Percentiles rank a stretch among this genome's conserved stretches.
phyloP scores from a whole-genome alignment of 2,888 invertebrate species.

The Trilocha varians region DNA sequence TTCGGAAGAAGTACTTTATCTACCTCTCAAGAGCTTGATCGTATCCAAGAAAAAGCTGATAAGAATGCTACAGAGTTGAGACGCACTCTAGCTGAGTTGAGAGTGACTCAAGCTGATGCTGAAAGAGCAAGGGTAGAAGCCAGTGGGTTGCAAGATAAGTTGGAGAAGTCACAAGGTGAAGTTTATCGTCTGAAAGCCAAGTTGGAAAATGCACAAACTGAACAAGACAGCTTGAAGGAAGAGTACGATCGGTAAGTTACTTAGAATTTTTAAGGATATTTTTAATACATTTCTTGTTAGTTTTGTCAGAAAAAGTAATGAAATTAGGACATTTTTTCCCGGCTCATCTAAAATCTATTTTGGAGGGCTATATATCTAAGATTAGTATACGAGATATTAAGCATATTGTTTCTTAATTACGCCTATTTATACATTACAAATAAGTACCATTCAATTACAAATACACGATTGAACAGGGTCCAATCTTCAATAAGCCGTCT shows the following conservation, averaged over 20 bases:
- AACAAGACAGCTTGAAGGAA: conserved; percentile 93
- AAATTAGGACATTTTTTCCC: too few species aligned
- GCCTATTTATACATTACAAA: too few species aligned
- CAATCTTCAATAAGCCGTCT: conserved; percentile 88
- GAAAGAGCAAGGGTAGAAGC: conserved; percentile 89
- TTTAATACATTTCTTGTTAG: too few species aligned
- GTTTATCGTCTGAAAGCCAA: conserved; percentile 95
- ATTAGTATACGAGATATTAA: too few species aligned
- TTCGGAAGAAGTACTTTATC: conserved; percentile 87
- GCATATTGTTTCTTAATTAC: too few species aligned
- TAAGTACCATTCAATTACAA: background rate
- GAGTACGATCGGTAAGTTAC: conserved; percentile 82
- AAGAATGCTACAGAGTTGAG: conserved; percentile 88
- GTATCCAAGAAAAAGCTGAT: conserved; percentile 88
- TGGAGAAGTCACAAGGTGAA: conserved; percentile 95
- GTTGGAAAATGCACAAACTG: conserved; percentile 94
- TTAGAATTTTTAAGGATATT: background rate
- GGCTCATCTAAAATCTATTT: too few species aligned
- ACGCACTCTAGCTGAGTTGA: conserved; percentile 89
- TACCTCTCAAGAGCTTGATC: conserved; percentile 87
- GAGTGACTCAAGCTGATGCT: conserved; percentile 93
- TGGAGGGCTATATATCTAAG: too few species aligned
- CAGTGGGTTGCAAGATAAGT: conserved; percentile 89
- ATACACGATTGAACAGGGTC: conserved; percentile 55
- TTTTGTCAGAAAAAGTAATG: too few species aligned